Evolutionary conservation across 2,888 invertebrate genomes (phyloP).

Genomic region (Mactromeris polynyma): DNA sequence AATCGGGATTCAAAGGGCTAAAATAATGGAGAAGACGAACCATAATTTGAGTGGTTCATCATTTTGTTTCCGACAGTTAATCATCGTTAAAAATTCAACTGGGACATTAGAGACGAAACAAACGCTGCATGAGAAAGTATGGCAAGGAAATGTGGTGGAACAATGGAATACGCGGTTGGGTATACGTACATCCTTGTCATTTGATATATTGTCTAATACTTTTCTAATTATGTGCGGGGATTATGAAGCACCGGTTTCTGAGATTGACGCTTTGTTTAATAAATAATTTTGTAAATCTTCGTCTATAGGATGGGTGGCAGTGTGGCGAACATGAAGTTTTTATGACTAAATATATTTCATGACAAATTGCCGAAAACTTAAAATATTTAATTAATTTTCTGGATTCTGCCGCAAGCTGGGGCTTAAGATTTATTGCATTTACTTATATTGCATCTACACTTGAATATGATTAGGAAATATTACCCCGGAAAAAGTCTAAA

Average conservation of each 20-base stretch:
- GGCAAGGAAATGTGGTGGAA: neutral
- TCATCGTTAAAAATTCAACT: conserved; percentile 29
- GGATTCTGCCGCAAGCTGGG: neutral
- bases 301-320: neutral
- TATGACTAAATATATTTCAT: neutral
- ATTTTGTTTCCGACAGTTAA: conserved; percentile 35
- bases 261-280: conserved; percentile 12
- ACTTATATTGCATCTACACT: neutral
- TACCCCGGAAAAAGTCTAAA: neutral
- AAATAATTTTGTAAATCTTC: neutral
- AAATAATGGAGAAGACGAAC: conserved; percentile 24
- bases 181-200: neutral
- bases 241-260: neutral
- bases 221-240: neutral
- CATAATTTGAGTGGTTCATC: conserved; percentile 31
- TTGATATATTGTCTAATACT: neutral
- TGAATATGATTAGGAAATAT: conserved; percentile 2
- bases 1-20: conserved; percentile 30
- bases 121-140: neutral
- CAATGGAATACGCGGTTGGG: neutral
- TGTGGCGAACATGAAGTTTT: neutral
- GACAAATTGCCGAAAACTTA: neutral
- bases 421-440: conserved; percentile 15
- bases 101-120: neutral
- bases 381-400: neutral